Base-by-base conservation (phyloP, 2,888 invertebrate genomes). In the Teinopalpus imperialis region DNA sequence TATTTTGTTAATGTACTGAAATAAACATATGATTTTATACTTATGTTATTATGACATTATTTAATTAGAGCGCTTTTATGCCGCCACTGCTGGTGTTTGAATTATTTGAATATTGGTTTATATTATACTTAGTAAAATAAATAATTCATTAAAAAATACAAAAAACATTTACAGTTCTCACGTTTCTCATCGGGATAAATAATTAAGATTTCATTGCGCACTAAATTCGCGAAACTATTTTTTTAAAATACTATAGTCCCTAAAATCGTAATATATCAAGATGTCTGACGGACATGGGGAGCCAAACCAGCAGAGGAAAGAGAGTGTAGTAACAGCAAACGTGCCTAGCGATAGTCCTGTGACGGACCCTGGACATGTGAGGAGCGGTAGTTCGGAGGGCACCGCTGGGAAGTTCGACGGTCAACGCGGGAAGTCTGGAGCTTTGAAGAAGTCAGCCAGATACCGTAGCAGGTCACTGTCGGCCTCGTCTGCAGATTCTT, bases 401-500 rank as follows among this genome's bases (percentile, higher is more conserved):
- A 73, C 89, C 41, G 82, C 88, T 2, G 75, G 70, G 5, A 87
- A 87, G 54, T 88, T 88, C 48, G 88, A 87, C 5, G 86, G 83
- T 0, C 85, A 71, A 49, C 73, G 88, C 49, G 83, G 70, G 48
- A 89, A 89, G 64, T 93, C 95, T 1, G 93, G 95, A 52, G 95
- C 95, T 5, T 77, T 96, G 73, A 96, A 97, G 89, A 96, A 96
- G 76, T 93, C 96, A 8, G 95, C 94, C 59, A 91, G 97, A 40
- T 96, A 97, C 73, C 90, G 97, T 42, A 97, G 97, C 72, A 92
- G 98, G 51, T 97, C 97, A 0, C 89, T 97, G 13, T 98, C 98
- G 6, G 97, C 97, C 2, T 97, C 97, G 3, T 98, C 98, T 23
- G 97, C 97, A 41, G 98, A 98, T 80, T 97, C 97, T 12, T 98